Evolutionary conservation across 2,797 vertebrate genomes (phyloP).

Genomic region (Taeniopygia guttata): DNA sequence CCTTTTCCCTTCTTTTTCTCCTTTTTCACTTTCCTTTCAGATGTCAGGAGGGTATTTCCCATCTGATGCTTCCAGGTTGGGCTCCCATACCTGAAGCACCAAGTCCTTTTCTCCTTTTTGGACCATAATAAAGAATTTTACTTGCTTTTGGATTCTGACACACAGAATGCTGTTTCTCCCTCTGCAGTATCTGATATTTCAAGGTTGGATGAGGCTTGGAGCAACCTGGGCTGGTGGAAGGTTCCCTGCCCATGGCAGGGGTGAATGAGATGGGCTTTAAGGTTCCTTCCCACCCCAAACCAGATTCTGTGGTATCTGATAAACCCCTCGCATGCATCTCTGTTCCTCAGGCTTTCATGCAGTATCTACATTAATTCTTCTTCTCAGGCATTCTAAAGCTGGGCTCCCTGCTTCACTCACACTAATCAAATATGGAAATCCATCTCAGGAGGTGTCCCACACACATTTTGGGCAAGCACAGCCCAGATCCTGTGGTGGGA

Average conservation of each 20-base stretch:
- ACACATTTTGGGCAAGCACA: not conserved
- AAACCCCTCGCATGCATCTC: not conserved
- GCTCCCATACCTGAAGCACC: not conserved
- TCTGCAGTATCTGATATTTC: not conserved
- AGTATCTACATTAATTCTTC: not conserved
- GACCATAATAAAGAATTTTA: not conserved
- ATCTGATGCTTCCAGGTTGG: not conserved
- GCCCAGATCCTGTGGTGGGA: not conserved
- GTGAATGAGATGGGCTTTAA: too few relatives aligned
- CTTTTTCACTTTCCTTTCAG: not conserved
- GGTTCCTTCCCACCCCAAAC: not conserved
- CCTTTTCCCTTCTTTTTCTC: rapidly evolving
- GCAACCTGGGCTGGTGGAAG: not conserved
- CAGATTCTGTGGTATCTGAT: not conserved
- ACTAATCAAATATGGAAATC: not conserved
- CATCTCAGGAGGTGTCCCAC: not conserved
- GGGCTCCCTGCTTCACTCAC: not conserved
- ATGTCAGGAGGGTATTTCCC: not conserved
- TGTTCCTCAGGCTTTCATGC: not conserved
- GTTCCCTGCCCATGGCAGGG: not conserved
- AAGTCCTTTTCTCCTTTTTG: not conserved
- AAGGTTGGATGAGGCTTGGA: not conserved
- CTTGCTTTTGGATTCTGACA: not conserved
- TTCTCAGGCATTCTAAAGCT: not conserved
- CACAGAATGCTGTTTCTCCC: not conserved